These are phyloP conservation scores for Carpatolechia fugitivella DNA, from an alignment of 2,888 invertebrate species.

Conservation along the genomic window DNA sequence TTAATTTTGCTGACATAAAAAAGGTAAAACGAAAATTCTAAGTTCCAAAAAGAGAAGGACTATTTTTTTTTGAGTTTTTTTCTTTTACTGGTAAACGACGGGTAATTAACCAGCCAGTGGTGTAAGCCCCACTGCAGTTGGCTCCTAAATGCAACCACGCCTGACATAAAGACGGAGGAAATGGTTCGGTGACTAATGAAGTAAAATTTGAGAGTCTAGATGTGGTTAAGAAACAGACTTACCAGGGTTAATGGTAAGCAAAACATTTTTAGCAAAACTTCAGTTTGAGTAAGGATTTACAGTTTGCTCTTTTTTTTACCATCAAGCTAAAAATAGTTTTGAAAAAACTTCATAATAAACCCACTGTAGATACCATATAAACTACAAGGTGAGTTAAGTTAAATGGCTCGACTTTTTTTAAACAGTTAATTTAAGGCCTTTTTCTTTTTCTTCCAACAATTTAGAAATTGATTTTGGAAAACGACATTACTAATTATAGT, in stretches of 20 bases:
- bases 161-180: conserved; percentile 48
- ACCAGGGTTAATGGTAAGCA: too few species aligned
- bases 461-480: too few species aligned
- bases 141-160: conserved; percentile 45
- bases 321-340: too few species aligned
- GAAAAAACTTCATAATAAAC: too few species aligned
- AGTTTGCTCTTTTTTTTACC: too few species aligned
- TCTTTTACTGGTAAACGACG: conserved; percentile 50
- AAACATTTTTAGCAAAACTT: neutral
- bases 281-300: too few species aligned
- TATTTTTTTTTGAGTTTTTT: conserved; percentile 48
- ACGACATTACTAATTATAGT: too few species aligned
- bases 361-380: too few species aligned
- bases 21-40: conserved; percentile 29
- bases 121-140: conserved; percentile 44
- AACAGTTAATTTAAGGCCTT: too few species aligned
- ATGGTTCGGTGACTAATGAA: conserved; percentile 36
- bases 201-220: conserved; percentile 11
- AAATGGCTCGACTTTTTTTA: too few species aligned
- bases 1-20: conserved; percentile 33
- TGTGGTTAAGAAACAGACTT: neutral
- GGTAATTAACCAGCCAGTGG: conserved; percentile 60
- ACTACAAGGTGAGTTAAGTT: too few species aligned
- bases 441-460: too few species aligned
- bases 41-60: conserved; percentile 44